A percentile compares a stretch with the other conserved stretches of the same genome.
Evolutionary conservation across 1,140 invertebrate species (phyloP).

Genomic region (Laupala kohalensis): DNA sequence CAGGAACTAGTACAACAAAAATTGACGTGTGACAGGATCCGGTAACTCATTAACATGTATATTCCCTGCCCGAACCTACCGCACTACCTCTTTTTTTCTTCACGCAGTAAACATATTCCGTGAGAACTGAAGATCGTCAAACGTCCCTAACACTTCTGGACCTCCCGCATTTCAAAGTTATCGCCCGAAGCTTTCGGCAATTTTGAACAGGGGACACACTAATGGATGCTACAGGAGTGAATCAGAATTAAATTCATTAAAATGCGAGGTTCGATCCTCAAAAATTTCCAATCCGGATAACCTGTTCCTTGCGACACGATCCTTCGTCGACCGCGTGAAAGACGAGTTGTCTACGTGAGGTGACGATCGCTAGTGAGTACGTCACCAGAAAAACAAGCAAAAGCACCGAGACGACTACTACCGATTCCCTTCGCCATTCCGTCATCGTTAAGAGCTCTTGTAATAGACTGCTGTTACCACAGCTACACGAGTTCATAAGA

Average conservation of each 20-base stretch:
- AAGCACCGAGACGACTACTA: no score
- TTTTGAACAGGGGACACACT: background rate
- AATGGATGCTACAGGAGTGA: background rate
- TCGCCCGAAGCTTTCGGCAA: background rate
- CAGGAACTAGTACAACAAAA: no score
- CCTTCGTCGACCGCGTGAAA: background rate
- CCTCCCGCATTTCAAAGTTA: background rate
- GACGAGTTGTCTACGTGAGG: no score
- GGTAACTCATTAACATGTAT: no score
- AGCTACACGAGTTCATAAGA: background rate
- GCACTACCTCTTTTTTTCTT: no score
- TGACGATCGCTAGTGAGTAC: background rate
- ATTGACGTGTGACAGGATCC: no score
- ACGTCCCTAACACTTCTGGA: no score
- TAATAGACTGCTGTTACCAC: background rate
- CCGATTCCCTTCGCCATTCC: background rate
- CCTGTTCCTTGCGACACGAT: background rate
- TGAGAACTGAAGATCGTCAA: no score
- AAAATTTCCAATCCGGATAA: background rate
- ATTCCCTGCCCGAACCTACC: no score
- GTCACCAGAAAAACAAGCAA: background rate
- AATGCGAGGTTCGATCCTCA: background rate
- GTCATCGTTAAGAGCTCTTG: background rate
- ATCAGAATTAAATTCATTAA: background rate
- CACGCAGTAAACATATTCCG: no score